Base-by-base conservation (phyloP, 2,888 invertebrate species). In the Drepanosiphum platanoidis region DNA sequence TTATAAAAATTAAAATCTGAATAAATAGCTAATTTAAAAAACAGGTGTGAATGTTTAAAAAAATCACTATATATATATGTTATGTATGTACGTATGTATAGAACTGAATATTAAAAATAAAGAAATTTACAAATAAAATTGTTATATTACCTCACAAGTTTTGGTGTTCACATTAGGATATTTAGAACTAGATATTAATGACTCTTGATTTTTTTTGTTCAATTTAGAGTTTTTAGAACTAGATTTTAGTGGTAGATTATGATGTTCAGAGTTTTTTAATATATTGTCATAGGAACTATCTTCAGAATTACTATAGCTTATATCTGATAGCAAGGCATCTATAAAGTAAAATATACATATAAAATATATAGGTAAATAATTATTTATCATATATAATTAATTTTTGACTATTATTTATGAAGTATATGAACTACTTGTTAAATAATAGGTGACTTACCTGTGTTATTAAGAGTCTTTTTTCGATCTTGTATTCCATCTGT, bases 251-350 rank as follows among this genome's bases (percentile, higher is more conserved):
- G 22, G 22, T 39, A 30, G 30, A 72, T 36, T n/a, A n/a, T 61
- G 30, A 18, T 27, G 15, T 42, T 82, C 61, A 1, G 11, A 3
- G 13, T 72, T 61, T 71, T 81, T 61, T 61, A n/a, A 86, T 46
- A 91, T 87, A 0, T 92, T 92, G 1, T 91, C 88, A 87, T 95
- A 94, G 82, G 96, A 90, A 89, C 95, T 95, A 88, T 96, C 96
- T 88, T 95, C 96, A 0, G 96, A 96, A 46, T 94, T 93, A 32
- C 96, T 95, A 89, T 94, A 94, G 87, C 95, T 95, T 89, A 95
- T 92, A 89, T 95, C 95, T 2, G 95, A 94, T 64, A 95, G 90
- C 22, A 95, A 90, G 0, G 95, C 95, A 32, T 93, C 94, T 91
- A 90, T 82, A 89, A 88, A 75, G 46, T 75, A 83, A 46, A 78